A percentile compares a stretch with the other conserved stretches of the same genome.
Evolutionary conservation across 2,888 invertebrate genomes (phyloP).

Genomic region (Cheilosia soror): DNA sequence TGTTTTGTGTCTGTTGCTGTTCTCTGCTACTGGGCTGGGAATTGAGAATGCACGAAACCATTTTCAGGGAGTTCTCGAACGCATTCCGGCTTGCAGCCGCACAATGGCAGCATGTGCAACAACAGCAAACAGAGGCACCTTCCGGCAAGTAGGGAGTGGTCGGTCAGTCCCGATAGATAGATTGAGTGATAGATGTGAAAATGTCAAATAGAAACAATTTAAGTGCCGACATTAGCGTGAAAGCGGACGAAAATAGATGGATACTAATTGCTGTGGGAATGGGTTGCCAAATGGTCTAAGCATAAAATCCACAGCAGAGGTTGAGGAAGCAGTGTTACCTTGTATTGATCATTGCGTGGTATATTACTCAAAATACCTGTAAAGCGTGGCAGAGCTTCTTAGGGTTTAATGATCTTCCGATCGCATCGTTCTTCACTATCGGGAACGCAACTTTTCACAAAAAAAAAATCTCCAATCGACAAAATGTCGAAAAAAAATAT

Average conservation of each 20-base stretch:
- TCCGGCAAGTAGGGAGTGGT: conserved; percentile 57
- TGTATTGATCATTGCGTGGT: no score
- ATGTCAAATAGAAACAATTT: conserved; percentile 66
- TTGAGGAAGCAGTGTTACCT: not conserved
- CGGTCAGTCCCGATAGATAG: conserved; percentile 37
- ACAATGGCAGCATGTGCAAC: conserved; percentile 1
- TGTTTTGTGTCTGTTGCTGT: conserved; percentile 7
- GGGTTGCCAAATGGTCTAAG: conserved; percentile 34
- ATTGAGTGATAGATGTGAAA: conserved; percentile 66
- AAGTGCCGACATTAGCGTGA: conserved; percentile 60
- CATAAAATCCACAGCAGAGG: not conserved
- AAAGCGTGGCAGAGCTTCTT: no score
- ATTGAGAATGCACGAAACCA: conserved; percentile 34
- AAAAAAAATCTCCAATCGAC: no score
- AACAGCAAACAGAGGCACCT: conserved; percentile 18
- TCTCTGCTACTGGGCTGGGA: conserved; percentile 6
- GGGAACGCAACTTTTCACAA: no score
- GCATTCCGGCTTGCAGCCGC: conserved; percentile 9
- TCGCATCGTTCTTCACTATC: no score
- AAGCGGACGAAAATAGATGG: conserved; percentile 51
- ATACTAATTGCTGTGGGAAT: conserved; percentile 37
- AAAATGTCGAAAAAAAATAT: no score
- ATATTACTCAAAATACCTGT: no score
- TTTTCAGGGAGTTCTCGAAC: conserved; percentile 25
- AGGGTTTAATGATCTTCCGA: no score